Evolutionary conservation across 2,888 invertebrate genomes (phyloP).

Genomic region (Chaetogeoica ovagalla): DNA sequence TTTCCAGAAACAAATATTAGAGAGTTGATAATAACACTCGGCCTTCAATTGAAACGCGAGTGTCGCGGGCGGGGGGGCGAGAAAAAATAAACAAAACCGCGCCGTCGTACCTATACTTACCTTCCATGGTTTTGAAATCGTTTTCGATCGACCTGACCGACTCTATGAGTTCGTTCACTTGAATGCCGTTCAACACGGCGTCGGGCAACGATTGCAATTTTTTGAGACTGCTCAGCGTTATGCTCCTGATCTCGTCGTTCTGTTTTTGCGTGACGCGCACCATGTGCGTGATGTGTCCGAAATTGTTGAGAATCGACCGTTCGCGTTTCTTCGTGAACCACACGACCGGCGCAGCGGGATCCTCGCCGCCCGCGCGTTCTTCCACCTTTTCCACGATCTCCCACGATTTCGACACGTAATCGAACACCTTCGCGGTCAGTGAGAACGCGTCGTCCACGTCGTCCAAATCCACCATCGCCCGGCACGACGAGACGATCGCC

Average conservation of each 20-base stretch:
- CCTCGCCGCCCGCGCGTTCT: slow-evolving; percentile 6
- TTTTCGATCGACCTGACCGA: slow-evolving; percentile 43
- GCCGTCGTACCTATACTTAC: not conserved
- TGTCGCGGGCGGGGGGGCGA: too few relatives aligned
- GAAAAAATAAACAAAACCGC: too few relatives aligned
- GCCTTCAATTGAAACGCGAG: too few relatives aligned
- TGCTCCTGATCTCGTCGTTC: slow-evolving; percentile 13
- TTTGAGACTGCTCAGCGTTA: slow-evolving; percentile 35
- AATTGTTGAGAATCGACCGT: slow-evolving; percentile 16
- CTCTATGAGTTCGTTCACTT: slow-evolving; percentile 44
- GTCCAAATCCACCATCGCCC: not conserved
- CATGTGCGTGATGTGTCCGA: slow-evolving; percentile 16
- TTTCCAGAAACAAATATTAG: too few relatives aligned
- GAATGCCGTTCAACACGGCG: slow-evolving; percentile 33
- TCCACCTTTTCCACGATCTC: slow-evolving; percentile 6
- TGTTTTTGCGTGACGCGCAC: slow-evolving; percentile 1
- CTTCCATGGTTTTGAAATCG: slow-evolving; percentile 41
- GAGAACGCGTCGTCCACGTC: slow-evolving; percentile 6
- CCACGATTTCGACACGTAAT: slow-evolving; percentile 16
- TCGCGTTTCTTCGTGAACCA: slow-evolving; percentile 41
- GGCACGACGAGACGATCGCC: too few relatives aligned
- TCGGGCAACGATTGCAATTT: slow-evolving; percentile 19
- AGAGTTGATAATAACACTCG: too few relatives aligned
- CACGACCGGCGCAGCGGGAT: not conserved
- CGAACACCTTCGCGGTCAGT: slow-evolving; percentile 18